Evolutionary conservation across 2,888 invertebrate species (phyloP).

Genomic region (Pardosa pseudoannulata): DNA sequence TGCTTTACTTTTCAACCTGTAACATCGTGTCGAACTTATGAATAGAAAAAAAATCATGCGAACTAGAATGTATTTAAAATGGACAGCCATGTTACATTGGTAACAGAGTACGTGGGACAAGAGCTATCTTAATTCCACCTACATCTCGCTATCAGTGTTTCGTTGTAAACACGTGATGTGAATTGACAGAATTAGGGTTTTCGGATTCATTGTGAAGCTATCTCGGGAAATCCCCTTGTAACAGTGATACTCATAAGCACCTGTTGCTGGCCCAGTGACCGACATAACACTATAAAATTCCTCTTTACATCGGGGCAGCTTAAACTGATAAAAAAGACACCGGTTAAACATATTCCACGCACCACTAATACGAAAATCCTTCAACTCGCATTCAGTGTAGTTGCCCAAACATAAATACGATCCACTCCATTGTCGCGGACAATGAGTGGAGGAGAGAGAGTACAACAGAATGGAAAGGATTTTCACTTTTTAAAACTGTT

Average conservation of each 20-base stretch:
- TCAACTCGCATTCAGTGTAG: constrained; percentile 22
- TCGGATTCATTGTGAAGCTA: background rate
- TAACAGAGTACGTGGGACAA: too few species aligned
- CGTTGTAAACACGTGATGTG: background rate
- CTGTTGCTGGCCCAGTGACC: background rate
- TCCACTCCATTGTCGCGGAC: constrained; percentile 1
- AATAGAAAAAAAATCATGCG: too few species aligned
- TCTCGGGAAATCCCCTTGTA: background rate
- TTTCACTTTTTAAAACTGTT: constrained; percentile 54
- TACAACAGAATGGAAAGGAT: constrained; percentile 20
- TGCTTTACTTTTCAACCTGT: too few species aligned
- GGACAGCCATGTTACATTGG: too few species aligned
- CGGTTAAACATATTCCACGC: constrained; percentile 26
- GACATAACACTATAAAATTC: background rate
- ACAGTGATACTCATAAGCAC: background rate
- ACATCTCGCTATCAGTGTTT: too few species aligned
- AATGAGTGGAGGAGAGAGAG: constrained; percentile 28
- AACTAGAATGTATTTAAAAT: too few species aligned
- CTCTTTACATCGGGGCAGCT: background rate
- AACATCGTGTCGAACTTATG: too few species aligned
- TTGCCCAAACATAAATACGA: constrained; percentile 16
- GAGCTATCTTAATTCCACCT: too few species aligned
- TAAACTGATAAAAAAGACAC: background rate
- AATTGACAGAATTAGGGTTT: background rate
- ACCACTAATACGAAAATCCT: constrained; percentile 48